Evolutionary conservation across 2,113 vertebrate genomes (phyloP), one percentile per base, ranked within the genome.

Genomic region (Gymnarchus niloticus): DNA sequence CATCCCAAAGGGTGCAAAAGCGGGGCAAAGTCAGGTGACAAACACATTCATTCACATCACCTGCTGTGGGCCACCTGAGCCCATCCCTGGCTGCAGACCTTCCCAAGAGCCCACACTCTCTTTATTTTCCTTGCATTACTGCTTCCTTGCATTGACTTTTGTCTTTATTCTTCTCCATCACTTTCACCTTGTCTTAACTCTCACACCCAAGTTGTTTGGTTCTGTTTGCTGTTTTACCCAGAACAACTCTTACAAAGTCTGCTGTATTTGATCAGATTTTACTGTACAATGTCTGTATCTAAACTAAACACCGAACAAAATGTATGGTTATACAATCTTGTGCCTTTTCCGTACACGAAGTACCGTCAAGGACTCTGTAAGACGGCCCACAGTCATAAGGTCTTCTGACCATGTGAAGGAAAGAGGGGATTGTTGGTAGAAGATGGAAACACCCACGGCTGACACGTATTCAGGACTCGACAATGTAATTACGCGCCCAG

Each of bases 351-450:
- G 41, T 12, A n/a, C 23, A 21, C 21, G 37, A 83, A 0, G 37
- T 41, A 78, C 46, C 28, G 25, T 25, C 61, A 54, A 28, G 28
- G 51, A 54, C 48, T 41, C 28, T 3, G 28, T 41, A 81, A 33
- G 7, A 25, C 80, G 6, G 41, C 48, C 41, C 3, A 10, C 9
- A 23, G 33, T 56, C 52, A 48, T 46, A 10, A n/a, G 82, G 54
- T 83, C 82, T 59, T 61, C 56, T 83, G 82, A 83, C 25, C 80
- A 52, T 12, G 12, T 2, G 17, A 52, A 82, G 80, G 51, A 51
- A 56, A 17, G 48, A 82, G 46, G 46, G 6, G 6, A 49, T 51
- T 25, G 19, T 78, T 9, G n/a, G 10, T 21, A 61, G 57, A 25
- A 33, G 59, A 28, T 33, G 3, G 59, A 65, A 3, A 61, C 28